Conservation (phyloP, 2,113 vertebrate genomes). For the Centropristis striata region DNA sequence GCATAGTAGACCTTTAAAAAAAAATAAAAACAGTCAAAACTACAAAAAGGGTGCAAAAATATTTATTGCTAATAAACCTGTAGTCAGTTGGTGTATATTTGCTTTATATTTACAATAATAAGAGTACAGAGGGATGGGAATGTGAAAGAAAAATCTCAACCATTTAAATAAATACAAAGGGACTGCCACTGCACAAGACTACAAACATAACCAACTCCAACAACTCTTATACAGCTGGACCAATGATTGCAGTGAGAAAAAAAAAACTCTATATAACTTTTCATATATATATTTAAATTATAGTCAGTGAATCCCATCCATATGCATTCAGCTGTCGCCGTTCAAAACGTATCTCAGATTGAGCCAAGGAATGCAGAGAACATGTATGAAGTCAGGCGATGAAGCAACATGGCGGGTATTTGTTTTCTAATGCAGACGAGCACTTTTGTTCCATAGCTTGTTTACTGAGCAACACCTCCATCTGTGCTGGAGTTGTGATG, state of each 20-base stretch:
- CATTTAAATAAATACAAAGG: constrained; percentile 89
- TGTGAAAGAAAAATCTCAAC: constrained; percentile 85
- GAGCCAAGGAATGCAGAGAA: constrained; percentile 38
- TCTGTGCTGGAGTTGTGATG: constrained; percentile 43
- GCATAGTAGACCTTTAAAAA: no score
- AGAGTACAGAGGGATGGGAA: constrained; percentile 85
- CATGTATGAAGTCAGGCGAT: constrained; percentile 51
- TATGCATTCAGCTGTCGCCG: constrained; percentile 65
- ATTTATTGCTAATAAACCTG: constrained; percentile 93
- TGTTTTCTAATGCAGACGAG: constrained; percentile 50
- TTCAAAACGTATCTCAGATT: constrained; percentile 24
- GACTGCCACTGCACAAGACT: constrained; percentile 85
- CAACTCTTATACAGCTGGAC: constrained; percentile 75
- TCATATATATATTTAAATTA: constrained; percentile 78
- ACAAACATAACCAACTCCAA: constrained; percentile 80
- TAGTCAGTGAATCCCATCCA: constrained; percentile 69
- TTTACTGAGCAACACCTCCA: constrained; percentile 49
- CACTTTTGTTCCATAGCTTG: constrained; percentile 30
- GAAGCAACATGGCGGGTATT: constrained; percentile 43
- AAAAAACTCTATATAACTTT: constrained; percentile 66
- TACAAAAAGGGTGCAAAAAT: constrained; percentile 89
- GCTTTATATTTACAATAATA: constrained; percentile 90
- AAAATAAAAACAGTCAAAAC: neutral
- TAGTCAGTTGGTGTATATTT: constrained; percentile 89
- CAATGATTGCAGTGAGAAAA: constrained; percentile 73